A percentile compares a stretch with the other conserved stretches of the same genome.
Conservation (phyloP, 2,797 vertebrate genomes). For the Parambassis ranga region DNA sequence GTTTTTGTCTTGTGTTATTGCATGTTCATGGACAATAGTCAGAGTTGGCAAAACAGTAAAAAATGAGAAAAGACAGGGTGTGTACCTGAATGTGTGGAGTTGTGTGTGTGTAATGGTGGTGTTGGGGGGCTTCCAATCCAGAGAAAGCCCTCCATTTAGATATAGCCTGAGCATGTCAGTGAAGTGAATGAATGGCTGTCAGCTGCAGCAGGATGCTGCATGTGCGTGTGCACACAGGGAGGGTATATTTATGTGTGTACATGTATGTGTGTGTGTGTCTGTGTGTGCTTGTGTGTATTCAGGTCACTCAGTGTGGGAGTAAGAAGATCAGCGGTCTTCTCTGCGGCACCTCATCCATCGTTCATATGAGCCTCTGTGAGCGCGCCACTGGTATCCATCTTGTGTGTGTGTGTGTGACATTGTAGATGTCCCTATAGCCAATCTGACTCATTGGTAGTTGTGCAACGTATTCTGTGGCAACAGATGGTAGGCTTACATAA, state of each 20-base stretch:
- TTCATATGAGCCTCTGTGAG: slow-evolving; percentile 63
- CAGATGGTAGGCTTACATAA: slow-evolving; percentile 74
- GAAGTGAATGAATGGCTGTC: slow-evolving; percentile 69
- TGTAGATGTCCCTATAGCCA: slow-evolving; percentile 53
- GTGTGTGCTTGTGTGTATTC: slow-evolving; percentile 40
- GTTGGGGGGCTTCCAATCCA: slow-evolving; percentile 29
- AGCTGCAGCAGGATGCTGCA: slow-evolving; percentile 55
- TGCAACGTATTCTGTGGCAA: slow-evolving; percentile 64
- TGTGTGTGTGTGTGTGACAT: slow-evolving; percentile 21
- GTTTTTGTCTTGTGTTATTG: neutral
- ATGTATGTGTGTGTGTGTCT: slow-evolving; percentile 3
- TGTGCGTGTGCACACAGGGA: slow-evolving; percentile 22
- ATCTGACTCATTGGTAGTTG: slow-evolving; percentile 60
- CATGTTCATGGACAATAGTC: neutral
- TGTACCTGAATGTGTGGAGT: neutral
- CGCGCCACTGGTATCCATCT: slow-evolving; percentile 44
- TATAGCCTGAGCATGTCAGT: slow-evolving; percentile 59
- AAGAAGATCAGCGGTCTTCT: slow-evolving; percentile 61
- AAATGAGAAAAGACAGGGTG: neutral
- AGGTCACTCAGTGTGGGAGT: slow-evolving; percentile 58
- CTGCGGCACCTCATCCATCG: slow-evolving; percentile 73
- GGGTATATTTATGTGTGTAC: slow-evolving; percentile 10
- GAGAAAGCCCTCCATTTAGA: slow-evolving; percentile 70
- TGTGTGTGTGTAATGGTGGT: neutral
- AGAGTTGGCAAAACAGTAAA: neutral